Percentiles rank a stretch among this genome's conserved stretches.
Evolutionary conservation across 2,113 vertebrate species (phyloP).

Genomic region (Daphoenositta chrysoptera): DNA sequence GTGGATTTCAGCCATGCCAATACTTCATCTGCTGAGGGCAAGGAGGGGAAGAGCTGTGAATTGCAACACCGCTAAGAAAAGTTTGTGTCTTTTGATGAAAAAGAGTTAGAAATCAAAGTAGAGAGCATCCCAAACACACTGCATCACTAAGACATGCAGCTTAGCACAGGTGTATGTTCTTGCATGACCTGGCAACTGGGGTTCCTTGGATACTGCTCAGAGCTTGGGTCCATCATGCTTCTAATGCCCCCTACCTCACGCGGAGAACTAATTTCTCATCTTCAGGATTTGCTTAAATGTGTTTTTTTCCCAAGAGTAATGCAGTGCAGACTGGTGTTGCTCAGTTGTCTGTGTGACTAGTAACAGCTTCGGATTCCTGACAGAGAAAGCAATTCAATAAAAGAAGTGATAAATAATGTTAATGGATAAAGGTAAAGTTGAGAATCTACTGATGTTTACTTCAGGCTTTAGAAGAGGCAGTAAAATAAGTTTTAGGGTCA

Average conservation of each 20-base stretch:
- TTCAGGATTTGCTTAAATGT: not conserved
- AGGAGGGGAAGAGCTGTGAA: not conserved
- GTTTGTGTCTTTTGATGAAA: not conserved
- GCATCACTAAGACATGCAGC: not conserved
- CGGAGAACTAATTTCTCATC: not conserved
- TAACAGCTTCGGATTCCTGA: not conserved
- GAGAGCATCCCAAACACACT: not conserved
- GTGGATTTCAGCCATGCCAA: not conserved
- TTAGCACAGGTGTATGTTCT: not conserved
- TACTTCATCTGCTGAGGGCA: not conserved
- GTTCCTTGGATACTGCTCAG: not conserved
- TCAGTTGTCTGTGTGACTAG: not conserved
- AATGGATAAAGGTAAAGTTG: not conserved
- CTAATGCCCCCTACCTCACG: rapidly evolving
- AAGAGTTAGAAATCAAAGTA: slow-evolving; percentile 20
- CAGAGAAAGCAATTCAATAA: not conserved
- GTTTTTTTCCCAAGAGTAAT: not conserved
- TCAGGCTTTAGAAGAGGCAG: not conserved
- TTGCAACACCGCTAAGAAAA: not conserved
- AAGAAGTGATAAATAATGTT: not conserved
- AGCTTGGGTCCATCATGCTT: not conserved
- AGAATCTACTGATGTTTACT: not conserved
- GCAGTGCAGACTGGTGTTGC: not conserved
- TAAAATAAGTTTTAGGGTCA: not conserved
- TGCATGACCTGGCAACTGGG: not conserved